Conservation (phyloP, 2,113 vertebrate species). For the Gallinago undulata region DNA sequence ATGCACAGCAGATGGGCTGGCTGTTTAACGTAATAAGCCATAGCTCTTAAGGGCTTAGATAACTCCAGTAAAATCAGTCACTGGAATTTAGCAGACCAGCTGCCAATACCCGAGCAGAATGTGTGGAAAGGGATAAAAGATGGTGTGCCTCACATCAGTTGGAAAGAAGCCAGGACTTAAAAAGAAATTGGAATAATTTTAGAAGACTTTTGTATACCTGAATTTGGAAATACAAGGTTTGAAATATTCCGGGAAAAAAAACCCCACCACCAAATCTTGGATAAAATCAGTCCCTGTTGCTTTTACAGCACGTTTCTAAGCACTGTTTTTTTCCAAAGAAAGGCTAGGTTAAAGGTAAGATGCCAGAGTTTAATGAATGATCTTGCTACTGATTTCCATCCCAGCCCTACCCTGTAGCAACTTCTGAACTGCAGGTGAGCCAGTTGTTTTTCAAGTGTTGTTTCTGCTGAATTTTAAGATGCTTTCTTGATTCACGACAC, state of each 20-base stretch:
- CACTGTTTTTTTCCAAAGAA: background rate
- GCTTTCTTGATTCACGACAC: background rate
- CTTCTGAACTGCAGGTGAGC: background rate
- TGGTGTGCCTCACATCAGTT: background rate
- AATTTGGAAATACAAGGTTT: background rate
- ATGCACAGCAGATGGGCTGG: background rate
- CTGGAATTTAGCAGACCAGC: background rate
- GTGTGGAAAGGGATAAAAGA: background rate
- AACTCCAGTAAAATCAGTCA: background rate
- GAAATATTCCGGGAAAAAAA: background rate
- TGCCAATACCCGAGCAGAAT: background rate
- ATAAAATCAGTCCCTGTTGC: background rate
- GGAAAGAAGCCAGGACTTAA: background rate
- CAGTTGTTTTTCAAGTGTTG: background rate
- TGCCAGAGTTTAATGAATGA: background rate
- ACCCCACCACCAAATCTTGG: background rate
- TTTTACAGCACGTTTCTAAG: background rate
- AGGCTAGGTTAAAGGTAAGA: background rate
- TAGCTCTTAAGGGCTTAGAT: background rate
- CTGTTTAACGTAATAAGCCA: background rate
- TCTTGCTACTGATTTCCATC: background rate
- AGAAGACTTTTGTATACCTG: background rate
- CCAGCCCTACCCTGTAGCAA: background rate
- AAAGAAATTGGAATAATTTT: background rate
- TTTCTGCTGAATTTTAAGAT: background rate